Conservation (phyloP, 2,113 vertebrate genomes). For the Coturnix japonica region DNA sequence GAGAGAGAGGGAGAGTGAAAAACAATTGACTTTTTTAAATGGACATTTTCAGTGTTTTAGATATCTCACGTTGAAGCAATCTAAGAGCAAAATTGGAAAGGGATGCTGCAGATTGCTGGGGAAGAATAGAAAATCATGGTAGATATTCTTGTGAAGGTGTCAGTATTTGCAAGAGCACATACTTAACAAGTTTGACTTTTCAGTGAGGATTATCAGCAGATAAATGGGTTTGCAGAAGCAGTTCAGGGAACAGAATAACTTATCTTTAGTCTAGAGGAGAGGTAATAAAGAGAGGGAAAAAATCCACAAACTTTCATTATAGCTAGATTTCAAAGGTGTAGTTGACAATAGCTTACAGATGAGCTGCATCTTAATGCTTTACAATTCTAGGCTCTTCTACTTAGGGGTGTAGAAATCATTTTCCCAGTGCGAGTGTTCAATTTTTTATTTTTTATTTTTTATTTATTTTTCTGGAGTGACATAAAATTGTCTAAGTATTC, state of each 20-base stretch:
- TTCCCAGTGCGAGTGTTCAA: not conserved
- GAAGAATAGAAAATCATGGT: not conserved
- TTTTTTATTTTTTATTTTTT: not conserved
- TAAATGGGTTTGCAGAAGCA: not conserved
- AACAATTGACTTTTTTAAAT: not conserved
- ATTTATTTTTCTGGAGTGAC: not conserved
- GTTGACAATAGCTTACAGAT: not conserved
- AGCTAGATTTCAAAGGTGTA: not conserved
- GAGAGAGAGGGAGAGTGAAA: no score
- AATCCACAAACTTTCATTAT: not conserved
- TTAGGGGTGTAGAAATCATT: not conserved
- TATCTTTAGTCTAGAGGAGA: not conserved
- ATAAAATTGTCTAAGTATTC: not conserved
- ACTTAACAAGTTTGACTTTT: constrained; percentile 34
- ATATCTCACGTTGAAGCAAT: not conserved
- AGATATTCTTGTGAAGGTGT: not conserved
- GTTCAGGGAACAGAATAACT: not conserved
- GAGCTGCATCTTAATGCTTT: not conserved
- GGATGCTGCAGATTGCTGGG: not conserved
- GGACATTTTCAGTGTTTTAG: not conserved
- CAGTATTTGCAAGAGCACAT: not conserved
- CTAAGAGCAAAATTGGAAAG: constrained; percentile 15
- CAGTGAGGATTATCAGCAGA: not conserved
- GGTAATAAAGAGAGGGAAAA: not conserved
- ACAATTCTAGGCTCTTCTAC: not conserved